Evolutionary conservation across 1,140 invertebrate genomes (phyloP).

Genomic region (Heliconius melpomene): DNA sequence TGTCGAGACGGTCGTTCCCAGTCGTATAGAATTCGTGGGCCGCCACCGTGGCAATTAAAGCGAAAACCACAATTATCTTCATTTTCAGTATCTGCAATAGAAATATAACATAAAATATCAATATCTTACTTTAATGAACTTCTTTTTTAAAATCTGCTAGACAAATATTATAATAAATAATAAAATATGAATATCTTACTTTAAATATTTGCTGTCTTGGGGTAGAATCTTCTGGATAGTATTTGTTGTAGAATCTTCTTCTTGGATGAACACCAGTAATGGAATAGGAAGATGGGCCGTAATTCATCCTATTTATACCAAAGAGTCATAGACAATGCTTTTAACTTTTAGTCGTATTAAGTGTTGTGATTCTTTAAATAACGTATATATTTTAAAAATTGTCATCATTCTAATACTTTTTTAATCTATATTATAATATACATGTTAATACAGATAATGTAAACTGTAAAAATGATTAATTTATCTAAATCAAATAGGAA

Average conservation of each 20-base stretch:
- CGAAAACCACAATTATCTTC: constrained; percentile 37
- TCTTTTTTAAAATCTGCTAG: constrained; percentile 36
- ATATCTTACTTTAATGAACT: constrained; percentile 4
- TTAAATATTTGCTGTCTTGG: too few species aligned
- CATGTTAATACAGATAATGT: too few species aligned
- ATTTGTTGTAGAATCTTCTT: not conserved
- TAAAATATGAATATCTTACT: too few species aligned
- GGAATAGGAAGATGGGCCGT: not conserved
- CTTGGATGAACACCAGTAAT: not conserved
- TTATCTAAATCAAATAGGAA: too few species aligned
- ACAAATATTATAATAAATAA: not conserved
- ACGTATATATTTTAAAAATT: too few species aligned
- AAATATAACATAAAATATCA: not conserved
- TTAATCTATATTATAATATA: too few species aligned
- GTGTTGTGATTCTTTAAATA: too few species aligned
- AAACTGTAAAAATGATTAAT: too few species aligned
- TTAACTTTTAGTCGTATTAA: not conserved
- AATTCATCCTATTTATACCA: not conserved
- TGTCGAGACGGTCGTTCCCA: constrained; percentile 51
- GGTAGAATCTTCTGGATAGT: not conserved
- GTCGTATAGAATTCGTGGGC: constrained; percentile 40
- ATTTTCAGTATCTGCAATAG: constrained; percentile 35
- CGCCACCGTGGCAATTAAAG: constrained; percentile 31
- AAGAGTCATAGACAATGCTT: not conserved
- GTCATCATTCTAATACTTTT: too few species aligned